Base-by-base conservation (phyloP, 2,113 vertebrate genomes). In the Himantopus leucocephalus region DNA sequence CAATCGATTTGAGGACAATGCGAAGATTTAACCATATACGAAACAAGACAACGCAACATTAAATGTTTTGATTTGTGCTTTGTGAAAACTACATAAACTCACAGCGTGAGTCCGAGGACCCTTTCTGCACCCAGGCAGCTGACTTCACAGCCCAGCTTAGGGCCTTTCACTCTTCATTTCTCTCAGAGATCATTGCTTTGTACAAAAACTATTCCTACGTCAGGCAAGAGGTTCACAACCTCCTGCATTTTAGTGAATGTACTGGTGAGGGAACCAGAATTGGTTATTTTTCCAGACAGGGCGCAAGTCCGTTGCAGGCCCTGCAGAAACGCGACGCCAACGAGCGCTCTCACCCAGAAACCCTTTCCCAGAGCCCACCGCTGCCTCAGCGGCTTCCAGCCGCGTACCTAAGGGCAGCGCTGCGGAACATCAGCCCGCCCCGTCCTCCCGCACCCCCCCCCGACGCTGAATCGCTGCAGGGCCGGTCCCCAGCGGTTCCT, bases 171-270 rank as follows among this genome's bases (percentile, higher is more conserved):
- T 5, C 41, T 11, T 45, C 29, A 2, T 1, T 20, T 15, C 55
- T 20, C 30, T 27, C 3, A 3, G 6, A 7, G 1, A 9, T 18
- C 14, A 3, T 2, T 6, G 1, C 32, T 29, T 10, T 0, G 6
- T 6, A 43, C 12, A 37, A 27, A 43, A 73, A 47, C 39, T 16
- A 8, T 5, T 32, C 20, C 35, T 13, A 2, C 0, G 2, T 1
- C 66, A 6, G 32, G 30, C 39, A 27, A 11, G 12, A 30, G 30
- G 4, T 3, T 35, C 18, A 8, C 60, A 14, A 2, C 13, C 37
- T 14, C 56, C 39, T 5, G 29, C 13, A 2, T 7, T 37, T 9
- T 5, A 19, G 29, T 1, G 20, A 22, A 13, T 0, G 6, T 1
- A 14, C 14, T 0, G 20, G 4, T 9, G 35, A 16, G 2, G 2